Evolutionary conservation across 2,888 invertebrate genomes (phyloP).

Genomic region (Eupithecia tripunctaria): DNA sequence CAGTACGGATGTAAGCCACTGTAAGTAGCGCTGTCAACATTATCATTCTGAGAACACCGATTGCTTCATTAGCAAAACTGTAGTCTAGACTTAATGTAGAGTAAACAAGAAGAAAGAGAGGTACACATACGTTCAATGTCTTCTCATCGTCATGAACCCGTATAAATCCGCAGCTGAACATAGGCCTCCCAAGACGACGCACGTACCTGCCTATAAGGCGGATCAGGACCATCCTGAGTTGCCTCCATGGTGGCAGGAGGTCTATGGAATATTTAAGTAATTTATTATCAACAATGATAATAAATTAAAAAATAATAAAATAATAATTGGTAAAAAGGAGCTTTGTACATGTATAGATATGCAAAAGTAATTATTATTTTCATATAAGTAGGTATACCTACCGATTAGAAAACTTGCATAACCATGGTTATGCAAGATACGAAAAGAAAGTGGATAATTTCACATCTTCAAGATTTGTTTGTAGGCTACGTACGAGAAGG

Average conservation of each 20-base stretch:
- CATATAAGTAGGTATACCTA: neutral
- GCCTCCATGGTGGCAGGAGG: too few relatives aligned
- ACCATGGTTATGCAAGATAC: conserved; percentile 14
- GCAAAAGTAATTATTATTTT: conserved; percentile 9
- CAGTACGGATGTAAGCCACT: neutral
- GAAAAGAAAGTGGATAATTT: conserved; percentile 31
- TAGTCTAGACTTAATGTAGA: neutral
- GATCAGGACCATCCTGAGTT: too few relatives aligned
- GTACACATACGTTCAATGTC: neutral
- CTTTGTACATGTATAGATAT: neutral
- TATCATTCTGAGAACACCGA: neutral
- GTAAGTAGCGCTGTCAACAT: neutral
- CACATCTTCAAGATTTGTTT: conserved; percentile 13
- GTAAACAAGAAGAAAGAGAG: neutral
- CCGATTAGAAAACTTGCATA: conserved; percentile 27
- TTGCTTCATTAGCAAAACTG: neutral
- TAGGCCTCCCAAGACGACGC: neutral
- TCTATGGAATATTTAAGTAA: neutral
- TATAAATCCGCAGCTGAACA: neutral
- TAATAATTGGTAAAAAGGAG: neutral
- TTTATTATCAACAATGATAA: too few relatives aligned
- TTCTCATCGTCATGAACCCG: neutral
- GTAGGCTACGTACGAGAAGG: neutral
- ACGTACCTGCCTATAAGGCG: too few relatives aligned
- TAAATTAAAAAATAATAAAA: neutral